These are phyloP conservation scores for Cetonia aurata DNA, from an alignment of 2,888 invertebrate species.

Conservation along the genomic window DNA sequence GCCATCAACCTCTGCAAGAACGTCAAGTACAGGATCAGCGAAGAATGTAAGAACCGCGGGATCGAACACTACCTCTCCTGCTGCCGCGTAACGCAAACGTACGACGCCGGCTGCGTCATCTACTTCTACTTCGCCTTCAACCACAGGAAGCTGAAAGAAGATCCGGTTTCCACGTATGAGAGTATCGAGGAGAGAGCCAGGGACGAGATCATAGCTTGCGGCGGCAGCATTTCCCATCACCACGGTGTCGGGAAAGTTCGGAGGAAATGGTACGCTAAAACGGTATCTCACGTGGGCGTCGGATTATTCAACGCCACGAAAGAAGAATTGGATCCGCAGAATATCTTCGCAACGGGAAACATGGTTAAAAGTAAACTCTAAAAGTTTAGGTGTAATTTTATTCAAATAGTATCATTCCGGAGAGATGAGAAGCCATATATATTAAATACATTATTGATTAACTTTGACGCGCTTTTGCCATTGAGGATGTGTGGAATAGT, in stretches of 20 bases:
- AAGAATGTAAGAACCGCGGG: conserved; percentile 72
- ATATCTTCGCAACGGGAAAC: conserved; percentile 94
- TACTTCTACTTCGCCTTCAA: conserved; percentile 65
- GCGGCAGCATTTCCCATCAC: conserved; percentile 95
- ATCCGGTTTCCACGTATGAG: conserved; percentile 88
- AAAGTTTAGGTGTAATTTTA: neutral
- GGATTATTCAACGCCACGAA: conserved; percentile 86
- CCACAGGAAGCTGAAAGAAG: conserved; percentile 72
- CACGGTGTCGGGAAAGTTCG: conserved; percentile 96
- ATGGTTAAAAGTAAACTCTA: conserved; percentile 65
- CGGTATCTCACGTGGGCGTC: conserved; percentile 86
- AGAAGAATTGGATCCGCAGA: conserved; percentile 89
- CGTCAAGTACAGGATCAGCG: conserved; percentile 84
- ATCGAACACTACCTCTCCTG: conserved; percentile 78
- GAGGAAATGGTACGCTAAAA: conserved; percentile 86
- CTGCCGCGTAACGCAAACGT: conserved; percentile 94
- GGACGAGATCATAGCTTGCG: conserved; percentile 91
- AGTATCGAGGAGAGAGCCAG: conserved; percentile 89
- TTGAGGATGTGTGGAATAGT: too few species aligned
- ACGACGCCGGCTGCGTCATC: conserved; percentile 83
- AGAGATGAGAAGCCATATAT: too few species aligned
- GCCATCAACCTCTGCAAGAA: conserved; percentile 86
- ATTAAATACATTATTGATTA: too few species aligned
- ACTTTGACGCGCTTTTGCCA: too few species aligned
- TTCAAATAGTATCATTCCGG: too few species aligned